phyloP scores from a whole-genome alignment of 2,888 invertebrate genomes.

The Dasysyrphus tricinctus region DNA sequence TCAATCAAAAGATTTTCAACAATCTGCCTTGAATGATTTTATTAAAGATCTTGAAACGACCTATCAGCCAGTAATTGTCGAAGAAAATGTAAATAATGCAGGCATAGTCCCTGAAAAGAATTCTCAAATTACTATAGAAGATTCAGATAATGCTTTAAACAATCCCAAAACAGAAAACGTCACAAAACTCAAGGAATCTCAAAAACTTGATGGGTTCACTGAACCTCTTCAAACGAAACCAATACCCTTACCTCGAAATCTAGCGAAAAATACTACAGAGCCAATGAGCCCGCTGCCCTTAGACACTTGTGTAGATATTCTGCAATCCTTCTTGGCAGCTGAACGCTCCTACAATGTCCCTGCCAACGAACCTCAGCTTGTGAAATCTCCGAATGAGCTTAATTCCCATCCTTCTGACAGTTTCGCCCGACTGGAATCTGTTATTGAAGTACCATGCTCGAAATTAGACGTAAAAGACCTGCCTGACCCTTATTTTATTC shows the following conservation, averaged over 20 bases:
- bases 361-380: neutral
- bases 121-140: neutral
- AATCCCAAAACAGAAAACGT: neutral
- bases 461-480: slow-evolving; percentile 78
- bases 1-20: slow-evolving; percentile 52
- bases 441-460: slow-evolving; percentile 79
- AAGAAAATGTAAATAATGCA: neutral
- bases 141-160: neutral
- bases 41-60: slow-evolving; percentile 45
- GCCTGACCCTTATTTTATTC: slow-evolving; percentile 66
- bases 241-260: slow-evolving; percentile 25
- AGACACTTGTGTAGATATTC: slow-evolving; percentile 52
- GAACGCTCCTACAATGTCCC: slow-evolving; percentile 37
- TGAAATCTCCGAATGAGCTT: slow-evolving; percentile 21
- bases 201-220: slow-evolving; percentile 46
- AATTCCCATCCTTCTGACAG: slow-evolving; percentile 17
- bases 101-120: neutral
- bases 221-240: slow-evolving; percentile 61
- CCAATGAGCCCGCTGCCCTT: slow-evolving; percentile 41
- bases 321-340: slow-evolving; percentile 77
- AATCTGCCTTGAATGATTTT: slow-evolving; percentile 47
- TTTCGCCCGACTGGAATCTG: slow-evolving; percentile 76
- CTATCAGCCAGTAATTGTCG: slow-evolving; percentile 44
- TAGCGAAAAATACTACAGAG: neutral
- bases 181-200: neutral